Conservation (phyloP, 2,888 invertebrate genomes). For the Pachymerium ferrugineum region DNA sequence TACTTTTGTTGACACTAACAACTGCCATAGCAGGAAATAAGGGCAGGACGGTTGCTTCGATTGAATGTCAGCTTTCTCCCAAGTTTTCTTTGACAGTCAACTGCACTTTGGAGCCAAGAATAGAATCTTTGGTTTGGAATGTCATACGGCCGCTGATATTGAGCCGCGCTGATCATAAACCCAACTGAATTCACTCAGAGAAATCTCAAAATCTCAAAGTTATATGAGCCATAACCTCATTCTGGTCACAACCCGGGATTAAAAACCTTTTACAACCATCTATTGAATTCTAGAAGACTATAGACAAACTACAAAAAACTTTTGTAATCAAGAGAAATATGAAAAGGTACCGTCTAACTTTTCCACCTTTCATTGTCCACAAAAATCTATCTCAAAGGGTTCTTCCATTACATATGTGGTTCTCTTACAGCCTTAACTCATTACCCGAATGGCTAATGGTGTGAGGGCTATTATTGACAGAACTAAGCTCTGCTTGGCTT, state of each 20-base stretch:
- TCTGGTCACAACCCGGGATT: neutral
- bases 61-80: neutral
- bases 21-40: neutral
- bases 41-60: neutral
- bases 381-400: neutral
- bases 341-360: neutral
- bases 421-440: neutral
- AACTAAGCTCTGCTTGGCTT: neutral
- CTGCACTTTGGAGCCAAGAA: slow-evolving; percentile 14
- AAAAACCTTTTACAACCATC: neutral
- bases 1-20: neutral
- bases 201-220: neutral
- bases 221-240: no score
- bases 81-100: neutral
- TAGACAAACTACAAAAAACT: neutral
- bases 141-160: neutral
- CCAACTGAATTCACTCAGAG: neutral
- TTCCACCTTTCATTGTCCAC: neutral
- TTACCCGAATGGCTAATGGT: neutral
- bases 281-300: no score
- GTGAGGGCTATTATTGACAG: slow-evolving; percentile 7
- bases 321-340: neutral
- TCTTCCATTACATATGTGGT: neutral
- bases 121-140: neutral
- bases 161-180: neutral